Evolutionary conservation across 2,113 vertebrate species (phyloP), one percentile per base, ranked within the genome.

Genomic region (Lasiurus cinereus): DNA sequence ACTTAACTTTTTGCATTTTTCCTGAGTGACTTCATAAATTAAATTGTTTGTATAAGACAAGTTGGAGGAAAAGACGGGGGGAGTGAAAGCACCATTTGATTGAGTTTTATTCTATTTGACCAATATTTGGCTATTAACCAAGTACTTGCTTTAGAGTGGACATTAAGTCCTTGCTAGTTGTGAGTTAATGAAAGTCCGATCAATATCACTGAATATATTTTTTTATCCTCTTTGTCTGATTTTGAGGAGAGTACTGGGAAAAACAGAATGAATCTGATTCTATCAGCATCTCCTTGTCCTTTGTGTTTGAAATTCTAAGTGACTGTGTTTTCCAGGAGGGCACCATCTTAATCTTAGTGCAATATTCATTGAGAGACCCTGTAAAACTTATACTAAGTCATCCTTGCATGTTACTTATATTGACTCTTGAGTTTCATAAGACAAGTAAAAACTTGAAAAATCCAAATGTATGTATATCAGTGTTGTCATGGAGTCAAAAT

Each of bases 121-220:
- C 95, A n/a, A 92, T 52, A 93, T 56, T 77, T 84, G 36, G 69
- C 54, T 88, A 27, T 74, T 89, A 88, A 91, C 21, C 33, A 83
- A 86, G 54, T 22, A 73, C 9, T 56, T 19, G 9, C 52, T 85
- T 92, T 94, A 31, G 6, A 78, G 8, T 64, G 70, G 22, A 6
- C 31, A 70, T 85, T 33, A 93, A 33, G 54, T 67, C 84, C 24
- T 66, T 76, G 21, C n/a, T 86, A 39, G 10, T 50, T 67, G 10
- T 50, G n/a, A 62, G 54, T 74, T 74, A 59, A 69, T 50, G 21
- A 70, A 88, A 87, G 22, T 83, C 27, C 50, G 9, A 89, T 80
- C 54, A 86, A 21, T 88, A 54, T 4, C n/a, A 22, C 12, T 24
- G 14, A 80, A 76, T 12, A 24, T 21, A 16, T 67, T 91, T 95